Percentiles rank a stretch among this genome's conserved stretches.
phyloP scores from a whole-genome alignment of 1,140 invertebrate species.

The Thaumetopoea pityocampa region DNA sequence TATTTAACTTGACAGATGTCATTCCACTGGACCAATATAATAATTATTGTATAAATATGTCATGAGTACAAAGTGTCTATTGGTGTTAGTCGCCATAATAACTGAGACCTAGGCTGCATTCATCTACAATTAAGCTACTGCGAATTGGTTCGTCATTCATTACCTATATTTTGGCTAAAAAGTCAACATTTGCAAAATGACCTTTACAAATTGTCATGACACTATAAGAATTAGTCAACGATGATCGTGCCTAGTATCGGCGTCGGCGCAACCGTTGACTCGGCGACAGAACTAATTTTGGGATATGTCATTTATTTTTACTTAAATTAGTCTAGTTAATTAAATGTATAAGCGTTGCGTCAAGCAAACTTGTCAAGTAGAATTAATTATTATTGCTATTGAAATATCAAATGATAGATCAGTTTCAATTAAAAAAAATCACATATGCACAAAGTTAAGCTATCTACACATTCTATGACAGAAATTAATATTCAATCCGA shows the following conservation, averaged over 20 bases:
- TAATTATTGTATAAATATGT: constrained; percentile 69
- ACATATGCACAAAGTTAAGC: constrained; percentile 38
- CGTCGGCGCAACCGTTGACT: constrained; percentile 38
- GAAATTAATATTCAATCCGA: too few species aligned
- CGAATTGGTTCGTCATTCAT: constrained; percentile 74
- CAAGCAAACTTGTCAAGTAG: constrained; percentile 29
- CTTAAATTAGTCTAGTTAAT: constrained; percentile 39
- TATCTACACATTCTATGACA: constrained; percentile 24
- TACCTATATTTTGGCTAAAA: constrained; percentile 75
- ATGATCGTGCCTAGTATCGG: constrained; percentile 53
- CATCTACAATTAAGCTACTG: constrained; percentile 72
- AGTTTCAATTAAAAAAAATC: constrained; percentile 28
- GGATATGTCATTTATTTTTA: constrained; percentile 51
- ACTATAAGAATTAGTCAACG: constrained; percentile 74
- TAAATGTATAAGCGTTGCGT: constrained; percentile 41
- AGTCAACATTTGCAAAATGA: constrained; percentile 74
- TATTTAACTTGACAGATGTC: constrained; percentile 72
- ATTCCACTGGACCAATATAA: constrained; percentile 69
- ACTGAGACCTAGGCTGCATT: constrained; percentile 72
- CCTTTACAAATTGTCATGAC: constrained; percentile 73
- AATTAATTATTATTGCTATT: constrained; percentile 38
- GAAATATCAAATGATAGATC: constrained; percentile 36
- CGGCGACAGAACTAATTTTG: constrained; percentile 36
- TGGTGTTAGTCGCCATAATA: constrained; percentile 72
- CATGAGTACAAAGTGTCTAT: constrained; percentile 71